phyloP scores from a whole-genome alignment of 1,140 invertebrate species.

The Radopholus similis region DNA sequence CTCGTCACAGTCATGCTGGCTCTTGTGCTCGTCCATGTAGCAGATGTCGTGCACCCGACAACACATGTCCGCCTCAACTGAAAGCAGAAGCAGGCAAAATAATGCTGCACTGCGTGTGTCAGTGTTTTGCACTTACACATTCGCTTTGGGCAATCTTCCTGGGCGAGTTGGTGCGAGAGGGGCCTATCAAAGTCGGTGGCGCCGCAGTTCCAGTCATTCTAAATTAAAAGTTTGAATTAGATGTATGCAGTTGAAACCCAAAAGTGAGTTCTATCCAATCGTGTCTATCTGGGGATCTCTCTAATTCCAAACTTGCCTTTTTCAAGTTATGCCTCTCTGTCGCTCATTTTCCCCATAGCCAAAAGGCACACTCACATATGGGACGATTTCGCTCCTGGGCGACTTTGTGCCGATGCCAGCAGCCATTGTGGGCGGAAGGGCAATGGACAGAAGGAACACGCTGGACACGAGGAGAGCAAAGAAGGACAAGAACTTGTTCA shows the following conservation, averaged over 20 bases:
- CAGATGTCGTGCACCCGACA: slow-evolving; percentile 26
- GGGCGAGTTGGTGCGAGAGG: slow-evolving; percentile 20
- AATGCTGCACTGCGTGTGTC: neutral
- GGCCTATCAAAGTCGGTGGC: slow-evolving; percentile 21
- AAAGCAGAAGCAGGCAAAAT: neutral
- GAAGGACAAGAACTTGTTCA: too few species aligned
- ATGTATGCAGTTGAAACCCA: too few species aligned
- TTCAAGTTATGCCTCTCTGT: neutral
- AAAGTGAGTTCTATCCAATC: too few species aligned
- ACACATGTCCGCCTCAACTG: slow-evolving; percentile 27
- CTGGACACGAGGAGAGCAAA: too few species aligned
- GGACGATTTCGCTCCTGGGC: slow-evolving; percentile 1
- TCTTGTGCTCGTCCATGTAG: slow-evolving; percentile 26
- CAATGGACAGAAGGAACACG: too few species aligned
- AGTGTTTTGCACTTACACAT: slow-evolving; percentile 22
- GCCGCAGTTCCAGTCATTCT: slow-evolving; percentile 26
- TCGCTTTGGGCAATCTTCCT: slow-evolving; percentile 16
- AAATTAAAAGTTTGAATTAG: too few species aligned
- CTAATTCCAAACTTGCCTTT: too few species aligned
- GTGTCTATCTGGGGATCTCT: too few species aligned
- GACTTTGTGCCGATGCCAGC: too few species aligned
- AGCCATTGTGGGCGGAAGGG: too few species aligned
- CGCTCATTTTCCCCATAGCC: neutral
- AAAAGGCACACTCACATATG: neutral
- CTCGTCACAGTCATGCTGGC: slow-evolving; percentile 12